phyloP scores from a whole-genome alignment of 2,113 vertebrate genomes.

The Oncorhynchus masou region DNA sequence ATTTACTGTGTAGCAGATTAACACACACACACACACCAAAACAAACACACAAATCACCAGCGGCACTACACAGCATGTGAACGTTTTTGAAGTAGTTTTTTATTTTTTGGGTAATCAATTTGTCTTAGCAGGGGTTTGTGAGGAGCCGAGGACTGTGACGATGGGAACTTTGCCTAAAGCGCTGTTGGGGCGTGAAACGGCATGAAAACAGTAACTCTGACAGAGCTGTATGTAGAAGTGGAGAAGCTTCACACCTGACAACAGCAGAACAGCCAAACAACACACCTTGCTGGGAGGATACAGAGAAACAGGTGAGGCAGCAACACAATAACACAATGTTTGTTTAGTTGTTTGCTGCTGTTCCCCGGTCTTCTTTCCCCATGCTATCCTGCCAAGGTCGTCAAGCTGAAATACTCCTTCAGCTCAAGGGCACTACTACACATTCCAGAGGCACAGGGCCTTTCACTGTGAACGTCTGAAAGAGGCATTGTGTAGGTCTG shows the following conservation, averaged over 20 bases:
- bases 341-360: neutral
- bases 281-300: neutral
- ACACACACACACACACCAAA: neutral
- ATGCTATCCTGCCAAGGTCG: neutral
- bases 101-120: neutral
- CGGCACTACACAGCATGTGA: neutral
- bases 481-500: no score
- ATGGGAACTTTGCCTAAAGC: constrained; percentile 1
- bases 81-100: neutral
- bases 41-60: neutral
- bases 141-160: neutral
- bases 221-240: neutral
- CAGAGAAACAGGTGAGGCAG: neutral
- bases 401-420: neutral
- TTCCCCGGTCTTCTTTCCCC: neutral
- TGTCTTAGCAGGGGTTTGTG: neutral
- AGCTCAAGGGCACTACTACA: neutral
- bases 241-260: neutral
- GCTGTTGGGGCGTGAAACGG: neutral
- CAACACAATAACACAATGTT: neutral
- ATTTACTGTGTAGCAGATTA: neutral
- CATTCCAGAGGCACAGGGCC: neutral
- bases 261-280: neutral
- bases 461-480: neutral
- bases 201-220: neutral